Conservation (phyloP, 2,888 invertebrate genomes). For the Anagyrus pseudococci region DNA sequence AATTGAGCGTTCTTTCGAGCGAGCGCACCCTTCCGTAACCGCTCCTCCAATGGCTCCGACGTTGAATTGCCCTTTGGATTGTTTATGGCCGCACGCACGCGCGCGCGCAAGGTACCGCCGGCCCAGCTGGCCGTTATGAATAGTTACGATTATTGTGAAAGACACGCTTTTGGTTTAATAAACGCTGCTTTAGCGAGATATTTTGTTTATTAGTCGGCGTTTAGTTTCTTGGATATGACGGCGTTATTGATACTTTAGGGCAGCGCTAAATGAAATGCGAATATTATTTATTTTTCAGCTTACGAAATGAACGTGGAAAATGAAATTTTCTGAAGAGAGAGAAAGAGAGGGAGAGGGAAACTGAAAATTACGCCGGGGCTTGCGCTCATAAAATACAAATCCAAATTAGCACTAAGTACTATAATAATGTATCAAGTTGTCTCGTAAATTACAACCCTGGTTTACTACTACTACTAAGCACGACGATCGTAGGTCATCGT, state of each 20-base stretch:
- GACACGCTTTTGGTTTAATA: not conserved
- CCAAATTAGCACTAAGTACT: not conserved
- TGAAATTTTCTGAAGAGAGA: no score
- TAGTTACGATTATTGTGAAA: conserved; percentile 15
- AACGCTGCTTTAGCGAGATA: no score
- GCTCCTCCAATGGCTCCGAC: no score
- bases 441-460: conserved; percentile 9
- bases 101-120: no score
- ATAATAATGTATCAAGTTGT: not conserved
- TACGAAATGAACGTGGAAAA: no score
- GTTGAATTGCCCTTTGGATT: conserved; percentile 17
- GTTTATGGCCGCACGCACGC: conserved; percentile 16
- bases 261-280: not conserved
- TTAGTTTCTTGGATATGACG: not conserved
- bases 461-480: no score
- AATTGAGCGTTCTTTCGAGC: no score
- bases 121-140: conserved; percentile 5
- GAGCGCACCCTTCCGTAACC: not conserved
- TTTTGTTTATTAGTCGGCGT: no score
- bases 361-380: no score
- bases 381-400: not conserved
- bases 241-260: not conserved
- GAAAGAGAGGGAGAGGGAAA: no score
- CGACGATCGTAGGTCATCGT: no score
- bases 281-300: not conserved